phyloP scores from a whole-genome alignment of 2,888 invertebrate species.

The Mesorhabditis sp. region DNA sequence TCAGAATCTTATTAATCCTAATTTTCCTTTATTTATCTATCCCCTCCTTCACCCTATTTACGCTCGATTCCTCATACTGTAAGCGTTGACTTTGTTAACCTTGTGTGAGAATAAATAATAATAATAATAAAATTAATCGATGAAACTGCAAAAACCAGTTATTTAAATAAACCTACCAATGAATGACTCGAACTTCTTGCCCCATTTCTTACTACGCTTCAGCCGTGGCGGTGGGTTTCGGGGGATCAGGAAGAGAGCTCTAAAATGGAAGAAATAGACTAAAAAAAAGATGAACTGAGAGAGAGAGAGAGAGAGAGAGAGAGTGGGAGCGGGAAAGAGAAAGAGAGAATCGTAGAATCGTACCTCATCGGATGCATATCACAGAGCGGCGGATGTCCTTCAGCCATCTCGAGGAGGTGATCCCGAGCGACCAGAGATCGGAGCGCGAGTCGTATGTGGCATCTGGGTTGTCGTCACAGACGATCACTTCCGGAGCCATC shows the following conservation, averaged over 20 bases:
- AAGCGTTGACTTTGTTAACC: no score
- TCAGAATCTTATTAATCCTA: no score
- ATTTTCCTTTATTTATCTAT: neutral
- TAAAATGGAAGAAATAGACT: conserved; percentile 64
- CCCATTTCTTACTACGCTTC: conserved; percentile 67
- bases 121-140: neutral
- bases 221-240: conserved; percentile 92
- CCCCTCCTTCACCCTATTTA: conserved; percentile 2
- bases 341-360: neutral
- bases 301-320: no score
- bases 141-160: neutral
- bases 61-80: no score
- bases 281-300: no score
- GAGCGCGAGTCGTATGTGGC: conserved; percentile 88
- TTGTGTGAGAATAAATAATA: no score
- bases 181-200: conserved; percentile 89
- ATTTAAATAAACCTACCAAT: conserved; percentile 66
- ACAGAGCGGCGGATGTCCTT: conserved; percentile 75
- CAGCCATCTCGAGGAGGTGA: conserved; percentile 99
- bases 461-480: conserved; percentile 98
- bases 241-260: conserved; percentile 66
- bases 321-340: no score
- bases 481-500: conserved; percentile 99
- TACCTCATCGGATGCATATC: conserved; percentile 99
- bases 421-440: conserved; percentile 69